Percentiles rank a stretch among this genome's conserved stretches.
phyloP scores from a whole-genome alignment of 2,888 invertebrate genomes.

The Scaptomyza flava region DNA sequence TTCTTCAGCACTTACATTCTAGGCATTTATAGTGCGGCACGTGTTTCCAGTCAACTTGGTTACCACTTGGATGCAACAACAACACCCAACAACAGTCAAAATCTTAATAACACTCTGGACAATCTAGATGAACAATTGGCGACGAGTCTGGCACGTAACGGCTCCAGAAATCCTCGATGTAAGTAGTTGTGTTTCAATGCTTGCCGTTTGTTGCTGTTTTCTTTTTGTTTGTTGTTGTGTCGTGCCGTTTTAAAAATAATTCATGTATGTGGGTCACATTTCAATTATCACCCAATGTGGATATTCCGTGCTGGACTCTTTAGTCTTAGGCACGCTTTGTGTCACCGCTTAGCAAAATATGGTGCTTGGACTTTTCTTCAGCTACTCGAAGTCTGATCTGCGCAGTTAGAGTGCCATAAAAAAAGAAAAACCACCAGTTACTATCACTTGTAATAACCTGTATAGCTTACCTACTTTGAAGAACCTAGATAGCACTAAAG shows the following conservation, averaged over 20 bases:
- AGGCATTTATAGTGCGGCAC: constrained; percentile 63
- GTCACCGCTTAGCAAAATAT: constrained; percentile 33
- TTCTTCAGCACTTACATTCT: constrained; percentile 61
- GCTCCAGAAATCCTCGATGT: constrained; percentile 70
- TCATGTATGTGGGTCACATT: constrained; percentile 68
- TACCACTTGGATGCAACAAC: not conserved
- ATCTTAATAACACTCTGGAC: constrained; percentile 22
- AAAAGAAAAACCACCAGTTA: not conserved
- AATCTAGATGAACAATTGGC: not conserved
- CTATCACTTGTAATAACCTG: not conserved
- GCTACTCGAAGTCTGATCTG: not conserved
- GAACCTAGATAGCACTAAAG: not conserved
- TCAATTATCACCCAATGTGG: constrained; percentile 73
- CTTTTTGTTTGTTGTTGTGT: constrained; percentile 38
- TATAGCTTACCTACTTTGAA: not conserved
- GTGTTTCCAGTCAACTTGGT: constrained; percentile 36
- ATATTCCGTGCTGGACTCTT: constrained; percentile 62
- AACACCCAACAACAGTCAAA: constrained; percentile 12
- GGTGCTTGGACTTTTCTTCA: not conserved
- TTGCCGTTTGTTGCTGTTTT: constrained; percentile 44
- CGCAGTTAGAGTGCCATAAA: not conserved
- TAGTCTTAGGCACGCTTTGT: constrained; percentile 55
- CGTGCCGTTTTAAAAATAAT: constrained; percentile 20
- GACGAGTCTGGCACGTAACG: constrained; percentile 25
- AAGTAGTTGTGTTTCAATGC: constrained; percentile 53